Percentiles rank a stretch among this genome's conserved stretches.
These are phyloP conservation scores for Mirza zaza DNA, from an alignment of 2,113 vertebrate species.

Conservation along the genomic window DNA sequence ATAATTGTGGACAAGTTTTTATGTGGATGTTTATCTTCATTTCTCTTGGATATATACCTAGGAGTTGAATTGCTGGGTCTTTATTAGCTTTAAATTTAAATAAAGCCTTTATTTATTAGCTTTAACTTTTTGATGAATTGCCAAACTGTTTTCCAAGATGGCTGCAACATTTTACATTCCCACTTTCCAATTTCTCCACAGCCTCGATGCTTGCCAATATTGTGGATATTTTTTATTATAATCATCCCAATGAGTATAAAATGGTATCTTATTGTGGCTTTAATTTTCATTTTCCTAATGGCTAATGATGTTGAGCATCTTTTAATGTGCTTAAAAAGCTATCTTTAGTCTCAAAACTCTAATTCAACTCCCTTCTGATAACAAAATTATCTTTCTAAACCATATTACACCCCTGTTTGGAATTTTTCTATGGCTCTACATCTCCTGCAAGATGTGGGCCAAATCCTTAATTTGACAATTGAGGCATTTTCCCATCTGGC, in stretches of 20 bases:
- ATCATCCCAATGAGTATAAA: background rate
- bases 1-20: background rate
- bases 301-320: background rate
- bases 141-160: background rate
- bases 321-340: background rate
- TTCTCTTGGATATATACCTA: background rate
- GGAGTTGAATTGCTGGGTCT: background rate
- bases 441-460: background rate
- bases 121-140: background rate
- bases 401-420: background rate
- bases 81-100: too few species aligned
- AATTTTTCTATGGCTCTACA: background rate
- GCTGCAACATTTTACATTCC: background rate
- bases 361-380: background rate
- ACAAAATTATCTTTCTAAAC: conserved; percentile 15
- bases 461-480: background rate
- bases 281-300: background rate
- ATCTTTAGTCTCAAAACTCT: background rate
- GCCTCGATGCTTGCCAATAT: background rate
- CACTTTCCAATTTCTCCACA: background rate
- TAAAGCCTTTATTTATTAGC: too few species aligned
- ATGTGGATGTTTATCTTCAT: background rate
- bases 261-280: background rate
- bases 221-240: background rate
- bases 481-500: background rate